phyloP scores from a whole-genome alignment of 2,113 vertebrate genomes.

The Podarcis muralis region DNA sequence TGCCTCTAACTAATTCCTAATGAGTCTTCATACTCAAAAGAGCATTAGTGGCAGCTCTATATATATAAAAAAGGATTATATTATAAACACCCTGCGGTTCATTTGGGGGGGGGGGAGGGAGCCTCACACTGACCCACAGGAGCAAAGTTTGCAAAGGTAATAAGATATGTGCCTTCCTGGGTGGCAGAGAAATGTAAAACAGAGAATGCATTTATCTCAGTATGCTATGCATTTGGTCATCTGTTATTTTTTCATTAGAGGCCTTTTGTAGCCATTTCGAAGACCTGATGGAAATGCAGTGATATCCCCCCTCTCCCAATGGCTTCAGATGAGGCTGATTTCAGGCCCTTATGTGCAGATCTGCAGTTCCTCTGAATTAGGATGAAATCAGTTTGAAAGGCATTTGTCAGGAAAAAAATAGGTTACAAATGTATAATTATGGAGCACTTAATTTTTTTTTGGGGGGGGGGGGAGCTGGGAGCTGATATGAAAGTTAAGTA shows the following conservation, averaged over 20 bases:
- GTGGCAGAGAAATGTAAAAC: slow-evolving; percentile 37
- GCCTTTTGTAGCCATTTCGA: slow-evolving; percentile 15
- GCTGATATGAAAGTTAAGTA: neutral
- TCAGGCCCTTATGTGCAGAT: slow-evolving; percentile 11
- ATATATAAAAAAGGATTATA: neutral
- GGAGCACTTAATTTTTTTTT: neutral
- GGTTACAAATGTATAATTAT: neutral
- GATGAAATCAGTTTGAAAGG: neutral
- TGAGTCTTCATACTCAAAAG: slow-evolving; percentile 7
- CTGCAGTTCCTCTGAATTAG: neutral
- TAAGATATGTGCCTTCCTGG: slow-evolving; percentile 34
- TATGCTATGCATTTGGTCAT: slow-evolving; percentile 19
- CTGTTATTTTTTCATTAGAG: slow-evolving; percentile 26
- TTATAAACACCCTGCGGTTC: slow-evolving; percentile 31
- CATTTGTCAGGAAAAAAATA: neutral
- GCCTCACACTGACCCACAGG: slow-evolving; percentile 19
- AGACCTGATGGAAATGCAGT: slow-evolving; percentile 17
- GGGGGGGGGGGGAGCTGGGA: neutral
- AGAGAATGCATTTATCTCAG: slow-evolving; percentile 28
- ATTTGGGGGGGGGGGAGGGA: neutral
- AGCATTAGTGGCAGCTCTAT: neutral
- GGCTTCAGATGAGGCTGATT: slow-evolving; percentile 26
- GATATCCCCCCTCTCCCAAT: neutral
- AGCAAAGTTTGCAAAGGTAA: slow-evolving; percentile 17
- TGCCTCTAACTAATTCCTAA: neutral